Evolutionary conservation across 2,888 invertebrate species (phyloP).

Genomic region (Morpho deidamia): DNA sequence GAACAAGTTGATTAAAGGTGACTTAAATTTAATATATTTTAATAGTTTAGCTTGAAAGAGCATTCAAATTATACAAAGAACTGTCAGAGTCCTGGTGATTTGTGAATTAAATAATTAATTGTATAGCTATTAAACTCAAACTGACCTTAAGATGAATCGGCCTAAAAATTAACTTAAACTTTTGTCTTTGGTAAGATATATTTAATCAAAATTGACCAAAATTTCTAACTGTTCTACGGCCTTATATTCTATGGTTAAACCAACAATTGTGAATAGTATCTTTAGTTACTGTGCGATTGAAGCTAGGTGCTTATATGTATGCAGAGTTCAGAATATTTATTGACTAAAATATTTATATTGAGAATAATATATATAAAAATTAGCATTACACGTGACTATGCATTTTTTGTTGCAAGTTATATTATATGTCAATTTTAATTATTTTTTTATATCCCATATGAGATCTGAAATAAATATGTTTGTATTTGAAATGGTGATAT

Average conservation of each 20-base stretch:
- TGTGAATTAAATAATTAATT: no score
- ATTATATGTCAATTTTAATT: slow-evolving; percentile 37
- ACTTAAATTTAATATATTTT: no score
- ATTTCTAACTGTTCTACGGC: not conserved
- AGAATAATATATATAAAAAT: slow-evolving; percentile 9
- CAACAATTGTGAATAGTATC: slow-evolving; percentile 19
- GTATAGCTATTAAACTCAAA: no score
- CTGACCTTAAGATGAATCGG: no score
- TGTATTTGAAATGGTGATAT: slow-evolving; percentile 21
- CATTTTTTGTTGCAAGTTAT: slow-evolving; percentile 54
- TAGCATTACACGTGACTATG: slow-evolving; percentile 46
- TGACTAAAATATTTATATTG: slow-evolving; percentile 26
- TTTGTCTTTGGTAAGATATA: no score
- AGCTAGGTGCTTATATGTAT: slow-evolving; percentile 19
- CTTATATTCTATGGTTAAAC: slow-evolving; percentile 12
- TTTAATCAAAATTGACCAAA: not conserved
- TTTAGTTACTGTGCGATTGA: slow-evolving; percentile 44
- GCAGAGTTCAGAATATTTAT: slow-evolving; percentile 14
- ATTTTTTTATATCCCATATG: slow-evolving; percentile 33
- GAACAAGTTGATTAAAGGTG: no score
- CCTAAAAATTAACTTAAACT: no score
- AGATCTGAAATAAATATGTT: slow-evolving; percentile 62
- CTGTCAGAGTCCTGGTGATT: no score
- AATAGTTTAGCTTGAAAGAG: no score
- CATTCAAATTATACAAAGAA: no score